Evolutionary conservation across 2,113 vertebrate species (phyloP).

Genomic region (Festucalex cinctus): DNA sequence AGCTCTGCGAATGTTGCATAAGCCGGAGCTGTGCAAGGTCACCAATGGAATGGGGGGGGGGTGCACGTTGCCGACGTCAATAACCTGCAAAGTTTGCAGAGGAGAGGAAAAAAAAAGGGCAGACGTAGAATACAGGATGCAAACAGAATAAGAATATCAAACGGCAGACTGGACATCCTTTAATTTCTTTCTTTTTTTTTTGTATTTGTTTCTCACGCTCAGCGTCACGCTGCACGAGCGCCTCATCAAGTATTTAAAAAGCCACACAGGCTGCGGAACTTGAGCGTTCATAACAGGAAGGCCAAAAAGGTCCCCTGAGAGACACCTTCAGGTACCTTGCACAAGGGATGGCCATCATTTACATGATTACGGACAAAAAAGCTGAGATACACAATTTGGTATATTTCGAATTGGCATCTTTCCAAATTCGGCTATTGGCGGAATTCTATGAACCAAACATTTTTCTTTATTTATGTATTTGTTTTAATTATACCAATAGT

Average conservation of each 20-base stretch:
- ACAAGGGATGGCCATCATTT: no score
- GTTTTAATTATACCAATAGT: no score
- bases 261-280: background rate
- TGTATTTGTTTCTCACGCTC: background rate
- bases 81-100: background rate
- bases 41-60: conserved; percentile 6
- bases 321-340: background rate
- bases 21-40: conserved; percentile 36
- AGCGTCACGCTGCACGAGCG: background rate
- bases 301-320: background rate
- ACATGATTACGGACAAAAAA: no score
- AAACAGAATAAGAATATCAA: background rate
- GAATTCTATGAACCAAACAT: no score
- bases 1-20: conserved; percentile 47
- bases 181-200: background rate
- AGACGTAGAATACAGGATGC: background rate
- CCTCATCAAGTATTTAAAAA: background rate
- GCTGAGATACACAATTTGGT: no score
- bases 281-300: background rate
- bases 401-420: no score
- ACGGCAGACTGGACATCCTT: background rate
- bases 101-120: background rate
- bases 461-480: no score
- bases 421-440: no score
- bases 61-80: background rate